Evolutionary conservation across 1,140 invertebrate species (phyloP), one percentile per base, ranked within the genome.

Genomic region (Oedothorax gibbosus): DNA sequence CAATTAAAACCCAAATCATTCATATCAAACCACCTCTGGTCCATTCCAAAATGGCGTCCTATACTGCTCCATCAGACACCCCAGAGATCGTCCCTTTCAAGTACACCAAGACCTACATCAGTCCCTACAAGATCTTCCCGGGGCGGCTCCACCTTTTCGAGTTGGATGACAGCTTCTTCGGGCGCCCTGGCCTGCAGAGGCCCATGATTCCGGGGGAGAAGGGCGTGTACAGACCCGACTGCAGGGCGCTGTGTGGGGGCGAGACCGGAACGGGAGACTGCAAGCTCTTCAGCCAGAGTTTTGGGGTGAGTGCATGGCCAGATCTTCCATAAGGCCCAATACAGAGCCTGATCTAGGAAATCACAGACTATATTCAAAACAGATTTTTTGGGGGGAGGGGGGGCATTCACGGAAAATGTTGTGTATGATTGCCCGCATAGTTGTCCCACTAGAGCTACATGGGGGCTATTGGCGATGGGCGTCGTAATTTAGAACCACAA

Each of bases 281-380:
- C 49, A 78, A 60, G 18, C 54, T 85, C 14, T 85, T 85, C 49
- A 72, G 83, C 71, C 83, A 85, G 35, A 85, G 83, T 77, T 85
- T 85, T 54, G 83, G 73, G 73, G 83, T 85, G 50, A 85, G 83
- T 76, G 3, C 35, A 35, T 35, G 35, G 35, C 35, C 2, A 2
- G 35, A 35, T 35, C 5, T 35, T 35, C 35, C 35, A 35, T 35
- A 5, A 35, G 35, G 35, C 5, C 35, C 35, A n/a, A n/a, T n/a
- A n/a, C n/a, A 35, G 35, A 35, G 35, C 35, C 5, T 35, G 35
- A 35, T 35, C 35, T 5, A 35, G n/a, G n/a, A n/a, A n/a, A n/a
- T n/a, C n/a, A n/a, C n/a, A n/a, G n/a, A n/a, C n/a, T n/a, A n/a
- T n/a, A n/a, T n/a, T n/a, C n/a, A n/a, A n/a, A n/a, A n/a, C n/a